Evolutionary conservation across 1,140 invertebrate genomes (phyloP).

Genomic region (Spodoptera frugiperda): DNA sequence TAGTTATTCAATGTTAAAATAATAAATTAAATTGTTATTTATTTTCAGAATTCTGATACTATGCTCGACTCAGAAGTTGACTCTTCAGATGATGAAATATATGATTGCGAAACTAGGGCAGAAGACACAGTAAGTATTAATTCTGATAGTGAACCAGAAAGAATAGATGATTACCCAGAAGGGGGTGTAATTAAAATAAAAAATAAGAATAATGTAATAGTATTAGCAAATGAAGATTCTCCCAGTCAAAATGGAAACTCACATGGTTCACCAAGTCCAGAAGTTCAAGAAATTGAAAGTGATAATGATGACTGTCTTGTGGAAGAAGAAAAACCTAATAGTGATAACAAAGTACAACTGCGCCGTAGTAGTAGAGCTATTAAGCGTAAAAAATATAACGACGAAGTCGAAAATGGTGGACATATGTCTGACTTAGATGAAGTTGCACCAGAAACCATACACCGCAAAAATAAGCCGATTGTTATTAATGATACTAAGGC

Average conservation of each 20-base stretch:
- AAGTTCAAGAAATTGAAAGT: constrained; percentile 67
- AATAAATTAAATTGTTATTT: no score
- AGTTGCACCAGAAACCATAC: constrained; percentile 85
- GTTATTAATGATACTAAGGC: constrained; percentile 91
- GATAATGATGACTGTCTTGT: constrained; percentile 65
- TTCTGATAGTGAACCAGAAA: constrained; percentile 63
- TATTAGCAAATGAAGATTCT: constrained; percentile 58
- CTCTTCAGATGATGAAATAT: constrained; percentile 58
- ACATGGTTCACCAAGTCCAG: constrained; percentile 56
- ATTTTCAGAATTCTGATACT: constrained; percentile 56
- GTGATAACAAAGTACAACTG: constrained; percentile 79
- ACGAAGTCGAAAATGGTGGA: constrained; percentile 88
- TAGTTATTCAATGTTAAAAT: no score
- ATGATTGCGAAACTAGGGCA: constrained; percentile 53
- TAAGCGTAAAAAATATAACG: constrained; percentile 88
- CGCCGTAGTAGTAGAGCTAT: constrained; percentile 88
- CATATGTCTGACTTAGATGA: constrained; percentile 89
- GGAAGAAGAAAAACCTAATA: constrained; percentile 54
- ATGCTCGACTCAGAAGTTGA: constrained; percentile 59
- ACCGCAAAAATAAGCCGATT: constrained; percentile 86
- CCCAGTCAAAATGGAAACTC: constrained; percentile 59
- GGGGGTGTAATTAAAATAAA: constrained; percentile 59
- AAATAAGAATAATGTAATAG: constrained; percentile 55
- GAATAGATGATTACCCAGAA: constrained; percentile 60
- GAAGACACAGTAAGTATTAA: constrained; percentile 67